Evolutionary conservation across 2,113 vertebrate genomes (phyloP).

Genomic region (Antechinus flavipes): DNA sequence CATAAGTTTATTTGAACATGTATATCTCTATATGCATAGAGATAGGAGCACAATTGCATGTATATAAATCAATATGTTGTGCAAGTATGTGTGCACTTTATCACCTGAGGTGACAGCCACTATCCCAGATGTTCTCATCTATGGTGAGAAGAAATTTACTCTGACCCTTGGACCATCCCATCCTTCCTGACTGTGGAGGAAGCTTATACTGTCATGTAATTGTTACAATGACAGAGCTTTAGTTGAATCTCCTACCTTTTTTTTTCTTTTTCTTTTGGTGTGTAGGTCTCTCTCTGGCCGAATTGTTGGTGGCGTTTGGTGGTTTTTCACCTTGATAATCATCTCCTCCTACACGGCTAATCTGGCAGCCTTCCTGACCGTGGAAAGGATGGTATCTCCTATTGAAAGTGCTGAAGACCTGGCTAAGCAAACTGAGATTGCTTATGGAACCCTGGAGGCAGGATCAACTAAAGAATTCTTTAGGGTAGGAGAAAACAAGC

Average conservation of each 20-base stretch:
- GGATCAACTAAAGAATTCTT: conserved; percentile 99
- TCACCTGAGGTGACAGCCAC: not conserved
- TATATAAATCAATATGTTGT: not conserved
- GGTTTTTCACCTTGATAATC: conserved; percentile 99
- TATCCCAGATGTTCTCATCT: not conserved
- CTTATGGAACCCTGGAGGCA: conserved; percentile 96
- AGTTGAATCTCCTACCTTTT: not conserved
- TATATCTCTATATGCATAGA: not conserved
- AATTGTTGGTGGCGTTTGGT: conserved; percentile 99
- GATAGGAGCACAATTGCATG: not conserved
- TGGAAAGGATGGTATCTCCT: conserved; percentile 99
- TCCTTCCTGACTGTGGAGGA: conserved; percentile 13
- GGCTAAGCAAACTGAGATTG: conserved; percentile 98
- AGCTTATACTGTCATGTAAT: not conserved
- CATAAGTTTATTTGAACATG: not conserved
- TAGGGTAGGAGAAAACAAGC: conserved; percentile 86
- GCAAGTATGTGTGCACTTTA: not conserved
- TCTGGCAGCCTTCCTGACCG: conserved; percentile 98
- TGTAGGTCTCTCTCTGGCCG: conserved; percentile 96
- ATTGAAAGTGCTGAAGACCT: conserved; percentile 99
- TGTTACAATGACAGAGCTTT: not conserved
- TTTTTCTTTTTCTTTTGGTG: conserved; percentile 67
- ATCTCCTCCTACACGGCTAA: conserved; percentile 99
- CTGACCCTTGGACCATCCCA: conserved; percentile 40
- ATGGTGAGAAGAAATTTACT: not conserved